phyloP scores from a whole-genome alignment of 2,797 vertebrate genomes.

The Labroides dimidiatus region DNA sequence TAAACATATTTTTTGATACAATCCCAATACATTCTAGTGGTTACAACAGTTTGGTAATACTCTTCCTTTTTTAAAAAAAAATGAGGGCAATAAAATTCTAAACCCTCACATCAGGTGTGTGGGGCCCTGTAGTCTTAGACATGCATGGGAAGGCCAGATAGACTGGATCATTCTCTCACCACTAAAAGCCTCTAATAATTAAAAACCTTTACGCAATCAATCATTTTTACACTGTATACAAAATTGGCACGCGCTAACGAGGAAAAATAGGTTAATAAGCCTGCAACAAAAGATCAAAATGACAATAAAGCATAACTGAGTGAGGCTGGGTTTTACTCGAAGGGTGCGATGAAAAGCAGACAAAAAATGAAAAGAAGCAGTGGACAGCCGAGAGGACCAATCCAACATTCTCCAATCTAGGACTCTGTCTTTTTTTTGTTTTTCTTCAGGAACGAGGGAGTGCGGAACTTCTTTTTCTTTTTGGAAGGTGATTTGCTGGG shows the following conservation, averaged over 20 bases:
- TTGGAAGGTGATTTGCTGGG: conserved; percentile 98
- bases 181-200: conserved; percentile 72
- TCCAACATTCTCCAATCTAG: conserved; percentile 79
- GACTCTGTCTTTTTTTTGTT: conserved; percentile 97
- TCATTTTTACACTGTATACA: conserved; percentile 77
- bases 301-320: conserved; percentile 57
- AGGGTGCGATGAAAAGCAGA: conserved; percentile 48
- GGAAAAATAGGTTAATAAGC: conserved; percentile 79
- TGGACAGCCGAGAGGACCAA: conserved; percentile 54
- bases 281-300: conserved; percentile 60
- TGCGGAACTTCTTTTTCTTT: conserved; percentile 99
- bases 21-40: conserved; percentile 90
- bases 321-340: conserved; percentile 55
- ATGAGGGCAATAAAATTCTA: conserved; percentile 59
- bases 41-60: conserved; percentile 83
- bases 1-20: conserved; percentile 74
- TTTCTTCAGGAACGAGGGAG: conserved; percentile 99
- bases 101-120: conserved; percentile 56
- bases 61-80: conserved; percentile 28
- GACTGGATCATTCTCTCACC: conserved; percentile 67
- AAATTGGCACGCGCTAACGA: conserved; percentile 80
- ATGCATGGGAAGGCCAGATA: conserved; percentile 75
- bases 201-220: conserved; percentile 70
- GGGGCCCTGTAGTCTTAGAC: conserved; percentile 63
- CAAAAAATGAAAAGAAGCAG: conserved; percentile 39